Conservation (phyloP, 2,113 vertebrate genomes). For the Pangasianodon gigas region DNA sequence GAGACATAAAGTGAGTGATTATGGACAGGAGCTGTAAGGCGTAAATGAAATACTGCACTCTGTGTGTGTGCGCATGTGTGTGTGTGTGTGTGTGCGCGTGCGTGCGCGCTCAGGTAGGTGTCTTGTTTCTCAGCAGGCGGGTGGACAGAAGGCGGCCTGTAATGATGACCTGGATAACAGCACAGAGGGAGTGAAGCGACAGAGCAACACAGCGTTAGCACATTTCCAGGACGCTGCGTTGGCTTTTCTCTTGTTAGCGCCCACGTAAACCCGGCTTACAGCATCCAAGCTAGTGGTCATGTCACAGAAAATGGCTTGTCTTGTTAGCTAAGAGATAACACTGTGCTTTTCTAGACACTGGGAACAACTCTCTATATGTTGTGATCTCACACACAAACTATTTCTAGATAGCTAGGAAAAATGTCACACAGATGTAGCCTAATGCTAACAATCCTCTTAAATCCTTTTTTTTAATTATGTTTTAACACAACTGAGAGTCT, state of each 20-base stretch:
- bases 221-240: background rate
- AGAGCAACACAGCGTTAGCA: background rate
- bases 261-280: background rate
- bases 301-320: background rate
- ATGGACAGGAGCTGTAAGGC: constrained; percentile 7
- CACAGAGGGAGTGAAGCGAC: constrained; percentile 1
- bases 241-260: constrained; percentile 4
- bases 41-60: constrained; percentile 16
- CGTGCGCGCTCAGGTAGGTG: constrained; percentile 14
- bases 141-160: constrained; percentile 16
- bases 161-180: constrained; percentile 30
- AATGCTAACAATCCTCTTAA: background rate
- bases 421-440: background rate
- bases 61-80: constrained; percentile 6
- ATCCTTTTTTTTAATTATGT: too few relatives aligned
- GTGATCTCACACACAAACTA: background rate
- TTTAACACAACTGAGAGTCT: too few relatives aligned
- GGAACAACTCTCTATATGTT: background rate
- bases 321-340: background rate
- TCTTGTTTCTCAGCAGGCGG: constrained; percentile 25
- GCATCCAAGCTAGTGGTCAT: background rate
- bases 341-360: background rate
- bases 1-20: background rate
- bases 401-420: background rate
- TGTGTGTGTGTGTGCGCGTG: constrained; percentile 21